A percentile compares a stretch with the other conserved stretches of the same genome.
phyloP scores from a whole-genome alignment of 2,113 vertebrate genomes.

The Platysternon megacephalum region DNA sequence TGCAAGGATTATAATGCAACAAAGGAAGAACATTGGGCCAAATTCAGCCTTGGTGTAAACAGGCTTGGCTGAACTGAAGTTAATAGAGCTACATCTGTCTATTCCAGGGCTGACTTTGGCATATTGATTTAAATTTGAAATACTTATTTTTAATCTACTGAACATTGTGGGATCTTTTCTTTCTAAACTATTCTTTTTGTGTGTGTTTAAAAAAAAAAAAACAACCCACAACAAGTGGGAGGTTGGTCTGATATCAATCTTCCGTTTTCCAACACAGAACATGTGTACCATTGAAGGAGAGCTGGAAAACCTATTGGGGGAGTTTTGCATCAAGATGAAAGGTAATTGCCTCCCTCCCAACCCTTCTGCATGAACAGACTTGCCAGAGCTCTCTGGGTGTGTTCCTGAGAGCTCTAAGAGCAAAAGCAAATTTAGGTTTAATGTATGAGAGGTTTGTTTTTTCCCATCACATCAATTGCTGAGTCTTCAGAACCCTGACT shows the following conservation, averaged over 20 bases:
- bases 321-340: slow-evolving; percentile 99
- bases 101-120: not conserved
- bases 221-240: too few relatives aligned
- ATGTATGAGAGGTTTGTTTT: not conserved
- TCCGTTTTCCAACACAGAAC: slow-evolving; percentile 81
- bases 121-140: not conserved
- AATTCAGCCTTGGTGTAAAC: not conserved
- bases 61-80: not conserved
- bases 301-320: slow-evolving; percentile 93
- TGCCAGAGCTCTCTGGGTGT: fast-evolving
- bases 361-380: not conserved
- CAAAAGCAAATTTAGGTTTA: fast-evolving
- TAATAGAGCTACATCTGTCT: not conserved
- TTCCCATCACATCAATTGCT: not conserved
- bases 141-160: not conserved
- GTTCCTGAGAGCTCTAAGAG: not conserved
- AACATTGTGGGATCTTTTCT: not conserved
- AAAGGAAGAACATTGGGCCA: not conserved
- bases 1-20: fast-evolving
- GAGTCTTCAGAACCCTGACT: not conserved
- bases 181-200: not conserved
- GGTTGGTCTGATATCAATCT: not conserved
- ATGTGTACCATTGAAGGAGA: slow-evolving; percentile 95
- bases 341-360: slow-evolving; percentile 76
- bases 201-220: not conserved